Percentiles rank a stretch among this genome's conserved stretches.
Conservation (phyloP, 2,113 vertebrate species). For the Tragelaphus scriptus region DNA sequence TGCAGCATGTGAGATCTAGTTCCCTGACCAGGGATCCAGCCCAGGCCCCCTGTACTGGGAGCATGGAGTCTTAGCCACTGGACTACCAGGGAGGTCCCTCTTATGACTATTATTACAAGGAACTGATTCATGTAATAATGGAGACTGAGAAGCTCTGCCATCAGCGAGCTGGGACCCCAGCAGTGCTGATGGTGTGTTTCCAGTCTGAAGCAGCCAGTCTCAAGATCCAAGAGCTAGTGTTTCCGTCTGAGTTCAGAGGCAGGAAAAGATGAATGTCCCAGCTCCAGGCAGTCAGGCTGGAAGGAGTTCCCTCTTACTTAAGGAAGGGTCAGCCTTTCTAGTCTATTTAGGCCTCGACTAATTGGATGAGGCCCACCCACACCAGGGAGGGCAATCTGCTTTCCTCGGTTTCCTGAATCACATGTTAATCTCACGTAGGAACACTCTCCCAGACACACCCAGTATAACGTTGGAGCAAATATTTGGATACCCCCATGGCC, state of each 20-base stretch:
- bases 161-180: background rate
- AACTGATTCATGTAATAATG: background rate
- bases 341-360: too few relatives aligned
- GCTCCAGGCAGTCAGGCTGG: background rate
- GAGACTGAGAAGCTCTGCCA: background rate
- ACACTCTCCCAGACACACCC: background rate
- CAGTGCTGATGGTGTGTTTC: background rate
- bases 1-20: background rate
- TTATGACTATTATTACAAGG: background rate
- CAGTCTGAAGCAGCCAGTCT: background rate
- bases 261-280: background rate
- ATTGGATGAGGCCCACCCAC: background rate
- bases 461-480: background rate
- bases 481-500: background rate
- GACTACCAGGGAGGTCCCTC: background rate
- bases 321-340: background rate
- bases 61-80: background rate
- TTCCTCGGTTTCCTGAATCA: background rate
- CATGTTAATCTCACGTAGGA: background rate
- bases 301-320: background rate
- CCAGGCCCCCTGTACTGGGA: background rate
- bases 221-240: background rate
- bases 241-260: background rate
- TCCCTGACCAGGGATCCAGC: background rate
- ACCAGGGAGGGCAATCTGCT: background rate